A percentile compares a stretch with the other conserved stretches of the same genome.
Conservation (phyloP, 2,113 vertebrate genomes). For the Tamias sibiricus region DNA sequence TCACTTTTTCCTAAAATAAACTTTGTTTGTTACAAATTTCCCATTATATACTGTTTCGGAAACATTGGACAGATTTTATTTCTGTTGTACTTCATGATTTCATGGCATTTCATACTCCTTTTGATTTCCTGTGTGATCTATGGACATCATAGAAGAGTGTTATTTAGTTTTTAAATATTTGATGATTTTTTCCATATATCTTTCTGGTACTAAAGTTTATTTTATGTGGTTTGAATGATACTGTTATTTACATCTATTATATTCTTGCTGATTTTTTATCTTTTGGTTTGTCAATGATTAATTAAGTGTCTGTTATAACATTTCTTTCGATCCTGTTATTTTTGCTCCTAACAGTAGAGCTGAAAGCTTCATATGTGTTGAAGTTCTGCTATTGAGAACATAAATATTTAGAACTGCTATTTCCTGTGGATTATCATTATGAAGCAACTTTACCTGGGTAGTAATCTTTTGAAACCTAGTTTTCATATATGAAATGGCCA, state of each 20-base stretch:
- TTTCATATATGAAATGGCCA: not conserved
- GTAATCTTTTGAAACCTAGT: not conserved
- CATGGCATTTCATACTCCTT: not conserved
- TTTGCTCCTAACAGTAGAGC: not conserved
- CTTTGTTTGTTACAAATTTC: not conserved
- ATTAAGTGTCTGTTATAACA: no score
- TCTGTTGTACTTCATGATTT: not conserved
- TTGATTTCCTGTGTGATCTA: not conserved
- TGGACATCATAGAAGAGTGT: not conserved
- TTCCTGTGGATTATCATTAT: not conserved
- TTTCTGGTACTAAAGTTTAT: not conserved
- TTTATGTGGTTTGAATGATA: not conserved
- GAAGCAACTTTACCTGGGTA: not conserved
- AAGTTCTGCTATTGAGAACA: not conserved
- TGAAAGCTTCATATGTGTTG: not conserved
- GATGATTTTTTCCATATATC: not conserved
- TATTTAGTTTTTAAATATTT: not conserved
- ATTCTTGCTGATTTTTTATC: not conserved
- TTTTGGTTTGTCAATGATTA: not conserved
- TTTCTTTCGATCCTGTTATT: not conserved
- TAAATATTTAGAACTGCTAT: not conserved
- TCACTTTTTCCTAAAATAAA: not conserved
- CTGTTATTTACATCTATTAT: not conserved
- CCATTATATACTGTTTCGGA: fast-evolving
- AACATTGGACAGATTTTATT: not conserved